Evolutionary conservation across 2,113 vertebrate genomes (phyloP), one percentile per base, ranked within the genome.

Genomic region (Myiozetetes cayanensis): DNA sequence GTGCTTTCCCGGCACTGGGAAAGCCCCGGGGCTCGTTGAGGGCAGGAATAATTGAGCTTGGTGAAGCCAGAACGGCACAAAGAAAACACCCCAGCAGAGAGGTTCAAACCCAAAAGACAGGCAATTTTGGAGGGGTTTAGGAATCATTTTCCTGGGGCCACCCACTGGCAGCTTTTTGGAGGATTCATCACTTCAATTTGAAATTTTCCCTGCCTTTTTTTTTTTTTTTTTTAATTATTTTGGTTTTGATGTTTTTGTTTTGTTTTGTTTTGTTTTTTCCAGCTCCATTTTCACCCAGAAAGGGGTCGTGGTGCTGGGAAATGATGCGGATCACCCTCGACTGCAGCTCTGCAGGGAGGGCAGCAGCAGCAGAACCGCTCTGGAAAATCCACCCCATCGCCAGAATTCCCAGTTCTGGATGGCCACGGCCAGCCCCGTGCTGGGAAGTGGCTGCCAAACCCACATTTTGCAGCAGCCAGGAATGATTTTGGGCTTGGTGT

Each of bases 371-470:
- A 63, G 12, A 39, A 20, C 61, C 39, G 14, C 39, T 10, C 61
- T 22, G 28, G 27, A 21, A 30, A 16, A 49, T 8, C 33, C 28
- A 47, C 33, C 59, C 19, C 56, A 27, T 8, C 24, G 14, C 14
- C 71, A 17, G 16, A 14, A 4, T 23, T 5, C 47, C 46, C 52
- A 10, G 58, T 23, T 44, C 53, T 33, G 83, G 49, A 31, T 22
- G 43, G 23, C 33, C 14, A 22, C 0, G n/a, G 41, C 2, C 56
- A 31, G 31, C 21, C 10, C 12, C 0, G 14, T 13, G 24, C 61
- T 62, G 49, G 67, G 83, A 44, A 72, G 53, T 1, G 8, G 20
- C 31, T 15, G 71, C 50, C 81, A 73, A 49, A 4, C n/a, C 14
- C 76, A 25, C 47, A 12, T 44, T 39, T 49, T 71, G 59, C 35